Base-by-base conservation (phyloP, 1,140 invertebrate genomes). In the Pteromalus puparum region DNA sequence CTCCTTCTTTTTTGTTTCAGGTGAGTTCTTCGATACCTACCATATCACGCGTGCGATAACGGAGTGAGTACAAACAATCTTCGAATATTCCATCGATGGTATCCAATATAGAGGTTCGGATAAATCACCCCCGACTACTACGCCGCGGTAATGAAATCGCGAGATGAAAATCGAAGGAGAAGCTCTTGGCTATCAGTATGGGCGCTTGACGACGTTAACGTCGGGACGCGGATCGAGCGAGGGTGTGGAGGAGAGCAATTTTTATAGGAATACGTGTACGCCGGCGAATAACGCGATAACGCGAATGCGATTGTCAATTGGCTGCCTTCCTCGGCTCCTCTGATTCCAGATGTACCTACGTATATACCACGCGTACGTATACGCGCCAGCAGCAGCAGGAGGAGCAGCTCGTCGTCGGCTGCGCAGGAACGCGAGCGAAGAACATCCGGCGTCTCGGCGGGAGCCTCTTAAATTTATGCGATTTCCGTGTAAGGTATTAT, bases 281-380 rank as follows among this genome's bases (percentile, higher is more conserved):
- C 18, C 10, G 78, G 12, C 4, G 42, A 53, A 48, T 81, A 81
- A 81, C 21, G 78, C 48, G 85, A 81, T 86, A 83, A 86, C 67
- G 85, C 24, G 77, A 86, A 87, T 83, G 74, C 48, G 82, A 73
- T 77, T 86, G 86, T 86, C 85, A 87, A 87, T 86, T 86, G 85
- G 81, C 73, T 83, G 42, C 65, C 82, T 38, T 30, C 67, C 67
- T 12, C 67, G 24, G 10, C 26, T 26, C 0, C 24, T 28, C 67
- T 28, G 28, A 70, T 70, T 70, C 13, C 67, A 70, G 21, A 21
- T 12, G 15, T 70, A 15, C 6, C 26, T 28, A 28, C 4, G 1
- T 28, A 10, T 26, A 68, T 26, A 26, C 1, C 2, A 68, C 1
- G 1, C 15, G 12, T 21, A 61, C 53, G 12, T 21, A 61, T 4